Evolutionary conservation across 2,113 vertebrate genomes (phyloP), one percentile per base, ranked within the genome.

Genomic region (Oreotragus oreotragus): DNA sequence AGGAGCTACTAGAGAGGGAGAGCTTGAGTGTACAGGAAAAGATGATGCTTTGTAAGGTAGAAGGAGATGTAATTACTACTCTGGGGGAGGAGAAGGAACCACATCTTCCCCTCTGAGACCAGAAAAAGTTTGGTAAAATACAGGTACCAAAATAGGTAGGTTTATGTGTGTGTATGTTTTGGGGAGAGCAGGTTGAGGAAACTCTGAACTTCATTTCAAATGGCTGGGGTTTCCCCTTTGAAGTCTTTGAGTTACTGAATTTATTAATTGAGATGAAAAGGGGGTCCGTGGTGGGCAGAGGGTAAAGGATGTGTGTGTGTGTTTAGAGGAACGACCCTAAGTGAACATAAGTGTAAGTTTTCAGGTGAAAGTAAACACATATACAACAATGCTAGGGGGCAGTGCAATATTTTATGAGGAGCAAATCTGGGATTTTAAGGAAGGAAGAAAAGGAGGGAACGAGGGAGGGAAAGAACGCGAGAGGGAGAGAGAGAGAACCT

Each of bases 401-500:
- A 80, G 4, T 58, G 16, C 15, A 81, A 45, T 47, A 47, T 49
- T 90, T 92, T 91, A n/a, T 49, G 39, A 28, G 36, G 14, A 16
- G 1, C 5, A n/a, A 27, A 25, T 80, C 15, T 94, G 47, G 84
- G 64, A 60, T 84, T 13, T 88, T 66, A 87, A 13, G 39, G 16
- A 66, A 79, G 6, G 21, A 73, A 57, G 23, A 9, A 60, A 84
- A 33, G 39, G 15, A 14, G 8, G 58, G 21, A 64, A 10, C 1
- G 2, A 39, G 27, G 5, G 9, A 58, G 9, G 70, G 6, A 25
- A 43, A 76, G 36, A 76, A 43, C 0, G 2, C 0, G 7, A 23
- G 10, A 15, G 7, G 13, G 10, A 55, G 33, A 8, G 12, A 85
- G 11, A 28, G 4, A 10, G 21, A 62, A 19, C 25, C 15, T 10